A percentile compares a stretch with the other conserved stretches of the same genome.
phyloP scores from a whole-genome alignment of 2,888 invertebrate genomes.

The Strigamia transsilvanica region DNA sequence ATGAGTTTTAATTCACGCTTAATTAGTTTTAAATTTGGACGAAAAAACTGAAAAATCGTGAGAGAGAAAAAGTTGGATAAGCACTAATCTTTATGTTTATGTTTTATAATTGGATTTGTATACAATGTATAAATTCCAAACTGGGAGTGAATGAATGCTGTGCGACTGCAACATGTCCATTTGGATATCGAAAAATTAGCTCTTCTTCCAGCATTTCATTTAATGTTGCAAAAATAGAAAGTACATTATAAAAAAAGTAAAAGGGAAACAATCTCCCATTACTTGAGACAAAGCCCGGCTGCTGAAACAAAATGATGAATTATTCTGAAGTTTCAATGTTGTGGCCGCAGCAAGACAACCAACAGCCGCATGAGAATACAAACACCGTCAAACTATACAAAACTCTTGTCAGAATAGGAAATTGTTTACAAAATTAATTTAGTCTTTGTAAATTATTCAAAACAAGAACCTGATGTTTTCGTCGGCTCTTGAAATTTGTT shows the following conservation, averaged over 20 bases:
- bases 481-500: background rate
- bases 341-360: too few species aligned
- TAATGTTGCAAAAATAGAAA: background rate
- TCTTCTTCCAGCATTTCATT: conserved; percentile 6
- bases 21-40: conserved; percentile 28
- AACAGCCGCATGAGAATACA: too few species aligned
- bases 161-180: background rate
- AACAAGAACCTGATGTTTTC: too few species aligned
- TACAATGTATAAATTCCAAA: background rate
- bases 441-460: too few species aligned
- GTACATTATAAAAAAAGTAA: background rate
- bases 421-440: too few species aligned
- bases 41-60: background rate
- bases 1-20: conserved; percentile 47
- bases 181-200: background rate
- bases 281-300: too few species aligned
- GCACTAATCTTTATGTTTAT: conserved; percentile 10
- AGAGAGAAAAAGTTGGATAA: background rate
- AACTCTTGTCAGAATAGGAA: too few species aligned
- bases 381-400: too few species aligned
- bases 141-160: background rate
- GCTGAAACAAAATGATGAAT: too few species aligned
- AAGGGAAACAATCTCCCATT: background rate
- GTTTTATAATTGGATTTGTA: conserved; percentile 17
- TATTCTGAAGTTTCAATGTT: too few species aligned